These are phyloP conservation scores for Macrostomum lignano DNA, from an alignment of 1,140 invertebrate species.

Conservation along the genomic window DNA sequence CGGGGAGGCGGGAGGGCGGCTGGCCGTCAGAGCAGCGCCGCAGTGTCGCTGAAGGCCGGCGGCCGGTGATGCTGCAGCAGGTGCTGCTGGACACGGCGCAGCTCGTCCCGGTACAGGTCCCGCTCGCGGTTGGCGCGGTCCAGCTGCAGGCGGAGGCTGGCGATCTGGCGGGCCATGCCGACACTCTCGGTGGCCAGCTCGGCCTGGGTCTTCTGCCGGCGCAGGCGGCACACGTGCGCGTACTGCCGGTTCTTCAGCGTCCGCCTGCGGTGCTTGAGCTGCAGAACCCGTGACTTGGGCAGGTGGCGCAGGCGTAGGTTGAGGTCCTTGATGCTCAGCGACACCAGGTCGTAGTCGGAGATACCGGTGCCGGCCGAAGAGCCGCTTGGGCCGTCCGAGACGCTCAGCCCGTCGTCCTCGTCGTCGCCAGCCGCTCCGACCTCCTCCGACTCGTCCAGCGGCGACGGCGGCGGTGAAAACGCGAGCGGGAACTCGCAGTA, in stretches of 20 bases:
- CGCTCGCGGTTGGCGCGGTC: conserved; percentile 13
- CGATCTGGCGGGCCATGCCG: conserved; percentile 14
- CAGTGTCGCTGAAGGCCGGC: too few relatives aligned
- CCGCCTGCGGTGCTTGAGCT: conserved; percentile 72
- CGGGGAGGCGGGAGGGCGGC: too few relatives aligned
- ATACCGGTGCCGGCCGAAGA: too few relatives aligned
- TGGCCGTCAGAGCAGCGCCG: too few relatives aligned
- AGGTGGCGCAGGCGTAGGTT: conserved; percentile 77
- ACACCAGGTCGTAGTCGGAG: conserved; percentile 62
- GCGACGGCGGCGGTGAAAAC: too few relatives aligned
- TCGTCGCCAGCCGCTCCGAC: too few relatives aligned
- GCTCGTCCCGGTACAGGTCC: conserved; percentile 17
- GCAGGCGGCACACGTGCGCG: conserved; percentile 67
- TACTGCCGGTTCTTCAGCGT: conserved; percentile 94
- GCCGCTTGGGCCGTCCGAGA: too few relatives aligned
- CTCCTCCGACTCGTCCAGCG: too few relatives aligned
- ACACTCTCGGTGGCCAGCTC: conserved; percentile 51
- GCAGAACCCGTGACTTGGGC: conserved; percentile 54
- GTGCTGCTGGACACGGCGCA: too few relatives aligned
- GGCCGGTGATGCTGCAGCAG: too few relatives aligned
- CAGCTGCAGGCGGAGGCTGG: conserved; percentile 15
- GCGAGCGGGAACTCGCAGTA: too few relatives aligned
- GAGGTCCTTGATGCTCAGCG: conserved; percentile 62
- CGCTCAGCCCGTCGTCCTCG: too few relatives aligned
- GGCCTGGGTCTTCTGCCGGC: conserved; percentile 23